Conservation (phyloP, 2,888 invertebrate species). For the Hemithea aestivaria region DNA sequence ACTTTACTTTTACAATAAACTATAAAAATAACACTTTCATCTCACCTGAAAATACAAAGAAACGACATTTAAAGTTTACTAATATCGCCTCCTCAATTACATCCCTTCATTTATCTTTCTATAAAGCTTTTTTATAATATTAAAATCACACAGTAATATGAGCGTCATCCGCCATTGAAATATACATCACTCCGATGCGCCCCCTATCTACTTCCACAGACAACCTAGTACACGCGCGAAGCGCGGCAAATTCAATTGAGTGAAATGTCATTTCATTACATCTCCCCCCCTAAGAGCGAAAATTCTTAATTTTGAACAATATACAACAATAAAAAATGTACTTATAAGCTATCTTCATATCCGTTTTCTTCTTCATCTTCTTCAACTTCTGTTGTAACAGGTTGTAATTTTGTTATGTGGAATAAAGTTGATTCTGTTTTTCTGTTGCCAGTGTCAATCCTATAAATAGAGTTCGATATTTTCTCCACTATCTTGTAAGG, state of each 20-base stretch:
- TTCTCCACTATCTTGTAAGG: constrained; percentile 29
- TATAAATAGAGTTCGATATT: constrained; percentile 32
- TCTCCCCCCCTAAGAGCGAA: neutral
- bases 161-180: no score
- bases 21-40: no score
- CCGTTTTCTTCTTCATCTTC: neutral
- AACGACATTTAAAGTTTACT: neutral
- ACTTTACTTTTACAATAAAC: no score
- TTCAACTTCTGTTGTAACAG: neutral
- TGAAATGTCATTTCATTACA: neutral
- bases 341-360: no score
- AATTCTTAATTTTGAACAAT: neutral
- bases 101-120: no score
- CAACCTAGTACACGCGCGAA: no score
- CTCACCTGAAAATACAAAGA: no score
- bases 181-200: no score
- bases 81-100: neutral
- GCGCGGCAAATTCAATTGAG: neutral
- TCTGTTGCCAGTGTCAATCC: constrained; percentile 29
- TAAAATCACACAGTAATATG: no score
- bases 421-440: constrained; percentile 31
- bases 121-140: no score
- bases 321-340: neutral
- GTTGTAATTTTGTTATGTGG: constrained; percentile 29
- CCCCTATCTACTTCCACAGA: no score